Evolutionary conservation across 1,140 invertebrate species (phyloP).

Genomic region (Drosophila watanabei): DNA sequence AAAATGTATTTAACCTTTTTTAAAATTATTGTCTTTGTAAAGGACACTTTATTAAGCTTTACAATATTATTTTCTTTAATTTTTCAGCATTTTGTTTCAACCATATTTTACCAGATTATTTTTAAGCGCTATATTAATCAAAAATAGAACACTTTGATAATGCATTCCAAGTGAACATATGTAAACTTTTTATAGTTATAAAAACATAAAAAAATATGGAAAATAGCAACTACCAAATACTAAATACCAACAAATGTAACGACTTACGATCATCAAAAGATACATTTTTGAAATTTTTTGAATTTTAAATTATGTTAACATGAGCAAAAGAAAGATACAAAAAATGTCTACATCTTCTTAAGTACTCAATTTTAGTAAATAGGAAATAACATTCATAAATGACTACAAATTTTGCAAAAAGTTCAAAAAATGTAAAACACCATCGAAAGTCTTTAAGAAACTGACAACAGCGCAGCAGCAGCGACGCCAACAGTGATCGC

Average conservation of each 20-base stretch:
- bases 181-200: background rate
- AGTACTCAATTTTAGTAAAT: background rate
- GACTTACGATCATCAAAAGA: constrained; percentile 1
- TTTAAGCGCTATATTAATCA: background rate
- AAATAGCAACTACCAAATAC: too few species aligned
- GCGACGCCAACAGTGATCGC: constrained; percentile 37
- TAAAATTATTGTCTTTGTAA: too few species aligned
- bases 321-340: background rate
- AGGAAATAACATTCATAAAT: constrained; percentile 1
- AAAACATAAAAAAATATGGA: background rate
- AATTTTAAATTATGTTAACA: background rate
- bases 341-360: too few species aligned
- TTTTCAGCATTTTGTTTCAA: too few species aligned
- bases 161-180: background rate
- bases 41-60: too few species aligned
- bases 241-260: too few species aligned
- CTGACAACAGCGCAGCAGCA: constrained; percentile 11
- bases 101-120: background rate
- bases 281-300: background rate
- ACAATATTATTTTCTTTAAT: too few species aligned
- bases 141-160: constrained; percentile 1
- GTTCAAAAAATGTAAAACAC: background rate
- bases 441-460: constrained; percentile 8
- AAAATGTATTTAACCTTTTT: too few species aligned
- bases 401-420: background rate